A percentile compares a stretch with the other conserved stretches of the same genome.
These are phyloP conservation scores for Cataglyphis hispanica DNA, from an alignment of 1,140 invertebrate species.

Conservation along the genomic window DNA sequence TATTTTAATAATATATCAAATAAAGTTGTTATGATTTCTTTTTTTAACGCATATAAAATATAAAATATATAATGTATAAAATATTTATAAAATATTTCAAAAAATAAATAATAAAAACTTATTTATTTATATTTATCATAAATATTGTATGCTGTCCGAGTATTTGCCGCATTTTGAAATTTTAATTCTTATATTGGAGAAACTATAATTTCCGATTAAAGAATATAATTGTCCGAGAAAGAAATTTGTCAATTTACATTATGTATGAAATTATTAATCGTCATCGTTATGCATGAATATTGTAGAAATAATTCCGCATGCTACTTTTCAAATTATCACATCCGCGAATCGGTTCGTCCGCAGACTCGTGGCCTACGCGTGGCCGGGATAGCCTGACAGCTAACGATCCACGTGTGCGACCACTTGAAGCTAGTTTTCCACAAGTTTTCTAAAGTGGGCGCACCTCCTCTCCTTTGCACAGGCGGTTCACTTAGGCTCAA, in stretches of 20 bases:
- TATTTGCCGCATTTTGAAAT: not conserved
- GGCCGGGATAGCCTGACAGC: constrained; percentile 4
- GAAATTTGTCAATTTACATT: not conserved
- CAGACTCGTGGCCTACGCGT: constrained; percentile 11
- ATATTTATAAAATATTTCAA: too few relatives aligned
- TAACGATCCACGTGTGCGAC: constrained; percentile 41
- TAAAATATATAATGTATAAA: too few relatives aligned
- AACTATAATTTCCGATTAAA: not conserved
- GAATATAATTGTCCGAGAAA: not conserved
- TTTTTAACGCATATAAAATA: too few relatives aligned
- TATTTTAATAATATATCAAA: too few relatives aligned
- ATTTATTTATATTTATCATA: too few relatives aligned
- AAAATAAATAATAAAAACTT: too few relatives aligned
- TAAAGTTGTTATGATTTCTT: too few relatives aligned
- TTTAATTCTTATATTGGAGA: not conserved
- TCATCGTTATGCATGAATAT: not conserved
- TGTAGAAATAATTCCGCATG: not conserved
- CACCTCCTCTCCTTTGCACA: constrained; percentile 38
- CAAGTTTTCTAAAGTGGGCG: constrained; percentile 56
- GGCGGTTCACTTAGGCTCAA: constrained; percentile 61
- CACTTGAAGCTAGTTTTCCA: constrained; percentile 57
- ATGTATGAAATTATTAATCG: not conserved
- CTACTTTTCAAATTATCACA: not conserved
- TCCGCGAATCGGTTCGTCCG: not conserved
- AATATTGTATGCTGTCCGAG: too few relatives aligned